phyloP scores from a whole-genome alignment of 1,140 invertebrate species.

The Calliphora vicina region DNA sequence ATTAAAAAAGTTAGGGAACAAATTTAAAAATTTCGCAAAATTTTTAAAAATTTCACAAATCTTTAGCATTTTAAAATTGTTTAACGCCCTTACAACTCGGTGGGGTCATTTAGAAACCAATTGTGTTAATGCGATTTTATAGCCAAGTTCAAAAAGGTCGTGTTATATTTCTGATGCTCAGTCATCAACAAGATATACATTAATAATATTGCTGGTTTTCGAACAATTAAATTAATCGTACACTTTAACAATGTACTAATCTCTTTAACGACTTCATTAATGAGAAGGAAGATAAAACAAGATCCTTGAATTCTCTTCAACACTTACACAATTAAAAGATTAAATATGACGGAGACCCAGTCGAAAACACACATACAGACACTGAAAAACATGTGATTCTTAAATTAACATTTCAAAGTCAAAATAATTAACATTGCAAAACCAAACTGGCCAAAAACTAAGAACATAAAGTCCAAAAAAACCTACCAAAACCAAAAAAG shows the following conservation, averaged over 20 bases:
- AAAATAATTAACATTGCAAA: constrained; percentile 28
- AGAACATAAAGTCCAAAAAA: background rate
- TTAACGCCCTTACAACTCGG: no score
- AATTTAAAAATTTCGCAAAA: no score
- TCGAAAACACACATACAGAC: background rate
- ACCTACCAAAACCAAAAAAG: background rate
- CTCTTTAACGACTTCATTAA: background rate
- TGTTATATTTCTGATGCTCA: no score
- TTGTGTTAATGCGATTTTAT: no score
- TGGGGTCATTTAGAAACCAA: no score
- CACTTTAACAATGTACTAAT: background rate
- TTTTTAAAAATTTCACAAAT: no score
- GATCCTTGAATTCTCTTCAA: background rate
- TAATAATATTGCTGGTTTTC: no score
- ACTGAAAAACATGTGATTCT: background rate
- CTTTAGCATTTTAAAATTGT: no score
- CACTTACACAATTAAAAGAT: background rate
- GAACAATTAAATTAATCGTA: no score
- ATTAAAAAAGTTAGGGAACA: no score
- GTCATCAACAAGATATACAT: no score
- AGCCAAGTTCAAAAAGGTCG: no score
- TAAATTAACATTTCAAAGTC: constrained; percentile 27
- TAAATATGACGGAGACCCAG: background rate
- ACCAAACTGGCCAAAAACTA: constrained; percentile 15
- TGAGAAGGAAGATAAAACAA: background rate